Evolutionary conservation across 92 coral and sea anemone genomes (phyloP), one percentile per base, ranked within the genome.

Genomic region (Phenganax stokvisi): DNA sequence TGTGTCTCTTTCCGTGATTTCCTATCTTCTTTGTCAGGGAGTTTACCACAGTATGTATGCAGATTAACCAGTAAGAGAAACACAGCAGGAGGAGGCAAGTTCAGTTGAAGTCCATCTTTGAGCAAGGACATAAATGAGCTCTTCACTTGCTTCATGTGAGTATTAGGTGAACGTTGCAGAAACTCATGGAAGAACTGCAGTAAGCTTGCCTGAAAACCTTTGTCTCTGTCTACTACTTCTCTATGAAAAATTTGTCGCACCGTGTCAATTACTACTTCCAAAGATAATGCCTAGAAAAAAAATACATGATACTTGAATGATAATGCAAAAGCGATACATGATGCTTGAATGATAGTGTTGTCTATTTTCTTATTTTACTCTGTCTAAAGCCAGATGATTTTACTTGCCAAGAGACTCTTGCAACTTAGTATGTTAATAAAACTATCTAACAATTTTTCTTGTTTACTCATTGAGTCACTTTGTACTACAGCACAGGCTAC

Each of bases 31-130:
- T 91, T 96, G 52, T 87, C 81, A 3, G 98, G 93, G 28, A 91
- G 74, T 83, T 92, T 88, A 83, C 88, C 92, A 71, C 90, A 96
- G 85, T 90, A 93, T 37, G 97, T 85, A 53, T 89, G 92, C 84
- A 93, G 88, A 55, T 89, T 93, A 51, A 93, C 94, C 75, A 93
- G 78, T 72, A 93, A 60, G 79, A 93, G 84, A 81, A 93, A 93
- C 82, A 93, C 71, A 0, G 98, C 98, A 12, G 97, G 98, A 76
- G 81, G 70, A 8, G 97, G 98, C 17, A 92, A 86, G 82, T 88
- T 93, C 12, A 93, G 87, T 51, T 93, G 98, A 12, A 93, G 81
- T 2, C 98, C 98, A 85, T 93, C 98, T 84, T 93, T 93, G 83
- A 91, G 90, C 27, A 93, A 87, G 13, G 89, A 91, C 54, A 91